Evolutionary conservation across 2,113 vertebrate genomes (phyloP).

Genomic region (Daphoenositta chrysoptera): DNA sequence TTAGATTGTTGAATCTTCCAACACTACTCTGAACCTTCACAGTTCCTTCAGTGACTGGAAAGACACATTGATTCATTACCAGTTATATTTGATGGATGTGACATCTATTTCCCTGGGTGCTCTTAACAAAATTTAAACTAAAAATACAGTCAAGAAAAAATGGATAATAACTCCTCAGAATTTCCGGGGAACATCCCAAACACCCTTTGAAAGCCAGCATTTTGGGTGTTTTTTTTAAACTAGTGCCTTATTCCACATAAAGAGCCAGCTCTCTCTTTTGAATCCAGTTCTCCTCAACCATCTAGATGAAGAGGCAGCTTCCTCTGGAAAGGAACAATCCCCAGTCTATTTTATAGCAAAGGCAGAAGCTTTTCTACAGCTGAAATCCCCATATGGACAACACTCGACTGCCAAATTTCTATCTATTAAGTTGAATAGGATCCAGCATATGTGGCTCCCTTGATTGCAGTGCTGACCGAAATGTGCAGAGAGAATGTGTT

Average conservation of each 20-base stretch:
- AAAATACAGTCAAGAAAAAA: neutral
- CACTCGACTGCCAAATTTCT: constrained; percentile 54
- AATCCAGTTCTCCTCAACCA: neutral
- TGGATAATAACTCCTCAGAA: neutral
- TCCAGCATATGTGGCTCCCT: constrained; percentile 53
- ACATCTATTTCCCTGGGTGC: neutral
- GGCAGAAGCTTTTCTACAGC: constrained; percentile 50
- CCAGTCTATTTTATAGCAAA: constrained; percentile 31
- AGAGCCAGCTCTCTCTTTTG: neutral
- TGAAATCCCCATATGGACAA: constrained; percentile 59
- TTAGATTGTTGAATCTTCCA: neutral
- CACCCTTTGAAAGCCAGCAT: neutral
- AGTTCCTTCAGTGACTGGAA: neutral
- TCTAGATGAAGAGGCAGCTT: constrained; percentile 9
- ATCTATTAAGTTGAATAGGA: constrained; percentile 49
- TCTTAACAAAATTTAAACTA: neutral
- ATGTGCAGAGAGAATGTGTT: constrained; percentile 26
- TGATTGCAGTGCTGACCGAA: constrained; percentile 28
- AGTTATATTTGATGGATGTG: neutral
- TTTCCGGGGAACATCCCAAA: neutral
- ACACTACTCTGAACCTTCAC: neutral
- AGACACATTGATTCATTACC: neutral
- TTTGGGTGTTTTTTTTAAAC: rapidly evolving
- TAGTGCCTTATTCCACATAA: neutral
- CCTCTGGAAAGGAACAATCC: constrained; percentile 20